These are phyloP conservation scores for Drosophila neocordata DNA, from an alignment of 1,140 invertebrate genomes.

Conservation along the genomic window DNA sequence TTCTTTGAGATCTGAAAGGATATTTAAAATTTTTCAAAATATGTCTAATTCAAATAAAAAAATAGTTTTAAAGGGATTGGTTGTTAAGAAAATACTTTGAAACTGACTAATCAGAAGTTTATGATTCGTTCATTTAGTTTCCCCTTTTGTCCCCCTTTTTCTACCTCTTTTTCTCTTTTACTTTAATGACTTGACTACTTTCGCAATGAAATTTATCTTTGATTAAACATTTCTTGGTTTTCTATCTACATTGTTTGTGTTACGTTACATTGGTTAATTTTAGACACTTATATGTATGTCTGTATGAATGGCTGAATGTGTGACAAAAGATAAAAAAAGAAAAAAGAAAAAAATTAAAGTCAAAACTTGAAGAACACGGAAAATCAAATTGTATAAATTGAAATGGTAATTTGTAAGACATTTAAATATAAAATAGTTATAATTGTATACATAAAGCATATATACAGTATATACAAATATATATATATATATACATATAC, in stretches of 20 bases:
- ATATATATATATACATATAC: constrained; percentile 25
- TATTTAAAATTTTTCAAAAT: too few relatives aligned
- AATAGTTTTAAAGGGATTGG: too few relatives aligned
- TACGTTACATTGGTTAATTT: not conserved
- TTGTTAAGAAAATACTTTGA: too few relatives aligned
- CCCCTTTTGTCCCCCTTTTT: too few relatives aligned
- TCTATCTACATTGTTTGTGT: not conserved
- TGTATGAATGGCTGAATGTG: constrained; percentile 40
- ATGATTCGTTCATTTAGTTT: too few relatives aligned
- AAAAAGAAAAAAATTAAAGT: constrained; percentile 12
- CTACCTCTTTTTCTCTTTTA: too few relatives aligned
- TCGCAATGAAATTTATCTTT: too few relatives aligned
- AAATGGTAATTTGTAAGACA: constrained; percentile 31
- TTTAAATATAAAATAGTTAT: not conserved
- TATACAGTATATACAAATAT: constrained; percentile 22
- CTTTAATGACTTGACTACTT: too few relatives aligned
- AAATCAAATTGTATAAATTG: constrained; percentile 65
- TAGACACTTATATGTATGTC: constrained; percentile 20
- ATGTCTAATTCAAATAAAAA: too few relatives aligned
- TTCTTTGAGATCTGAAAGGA: too few relatives aligned
- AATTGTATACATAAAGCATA: constrained; percentile 6
- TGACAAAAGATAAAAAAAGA: constrained; percentile 6
- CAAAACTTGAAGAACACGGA: not conserved
- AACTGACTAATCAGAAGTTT: too few relatives aligned
- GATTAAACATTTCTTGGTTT: not conserved